A percentile compares a stretch with the other conserved stretches of the same genome.
Conservation (phyloP, 1,140 invertebrate species). For the Euura saliciscinereae region DNA sequence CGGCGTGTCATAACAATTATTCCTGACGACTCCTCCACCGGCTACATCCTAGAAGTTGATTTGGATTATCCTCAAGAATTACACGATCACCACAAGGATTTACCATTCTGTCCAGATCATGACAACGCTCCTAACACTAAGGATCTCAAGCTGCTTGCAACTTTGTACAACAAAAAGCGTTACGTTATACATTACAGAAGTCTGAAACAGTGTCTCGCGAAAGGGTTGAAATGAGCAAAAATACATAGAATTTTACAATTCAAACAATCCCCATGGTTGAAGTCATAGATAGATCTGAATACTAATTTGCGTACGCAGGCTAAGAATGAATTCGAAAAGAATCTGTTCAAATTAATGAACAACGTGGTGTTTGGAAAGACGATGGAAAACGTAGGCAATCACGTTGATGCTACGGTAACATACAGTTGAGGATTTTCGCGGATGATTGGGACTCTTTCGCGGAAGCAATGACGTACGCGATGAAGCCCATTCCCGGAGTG, state of each 20-base stretch:
- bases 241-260: slow-evolving; percentile 50
- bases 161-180: slow-evolving; percentile 42
- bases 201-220: slow-evolving; percentile 42
- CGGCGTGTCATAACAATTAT: slow-evolving; percentile 35
- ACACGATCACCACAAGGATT: slow-evolving; percentile 38
- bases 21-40: slow-evolving; percentile 43
- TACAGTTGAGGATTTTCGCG: slow-evolving; percentile 56
- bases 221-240: slow-evolving; percentile 46
- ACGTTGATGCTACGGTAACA: too few relatives aligned
- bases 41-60: slow-evolving; percentile 58
- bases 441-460: slow-evolving; percentile 54
- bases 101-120: slow-evolving; percentile 53
- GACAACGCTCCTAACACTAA: slow-evolving; percentile 31
- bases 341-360: too few relatives aligned
- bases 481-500: too few relatives aligned
- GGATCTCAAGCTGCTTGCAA: slow-evolving; percentile 32
- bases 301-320: slow-evolving; percentile 39
- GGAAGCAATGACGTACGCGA: slow-evolving; percentile 45
- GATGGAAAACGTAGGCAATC: slow-evolving; percentile 41
- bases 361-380: too few relatives aligned
- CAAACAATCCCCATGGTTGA: slow-evolving; percentile 46
- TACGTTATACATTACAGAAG: slow-evolving; percentile 54
- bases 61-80: slow-evolving; percentile 36
- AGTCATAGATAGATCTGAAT: slow-evolving; percentile 54
- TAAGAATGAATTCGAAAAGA: slow-evolving; percentile 33